phyloP scores from a whole-genome alignment of 2,113 vertebrate species.

The Coryphaenoides rupestris region DNA sequence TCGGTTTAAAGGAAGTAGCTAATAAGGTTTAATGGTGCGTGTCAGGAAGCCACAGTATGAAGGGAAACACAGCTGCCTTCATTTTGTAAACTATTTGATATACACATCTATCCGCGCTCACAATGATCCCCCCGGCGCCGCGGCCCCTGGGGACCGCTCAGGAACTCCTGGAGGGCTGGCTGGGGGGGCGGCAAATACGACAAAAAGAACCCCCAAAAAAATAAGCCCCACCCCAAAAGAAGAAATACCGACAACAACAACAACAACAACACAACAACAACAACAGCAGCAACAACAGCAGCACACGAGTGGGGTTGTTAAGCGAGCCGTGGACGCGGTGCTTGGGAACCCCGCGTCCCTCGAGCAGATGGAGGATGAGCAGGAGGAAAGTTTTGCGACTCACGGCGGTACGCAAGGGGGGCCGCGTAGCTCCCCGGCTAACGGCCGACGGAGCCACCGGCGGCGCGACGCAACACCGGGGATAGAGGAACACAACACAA shows the following conservation, averaged over 20 bases:
- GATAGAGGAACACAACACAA: too few species aligned
- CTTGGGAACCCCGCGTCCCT: too few species aligned
- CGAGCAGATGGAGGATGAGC: too few species aligned
- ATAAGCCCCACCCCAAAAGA: background rate
- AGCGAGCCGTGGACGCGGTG: too few species aligned
- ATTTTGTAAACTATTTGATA: conserved; percentile 99
- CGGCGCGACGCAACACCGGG: too few species aligned
- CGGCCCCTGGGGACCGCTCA: conserved; percentile 92
- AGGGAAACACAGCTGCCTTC: conserved; percentile 99
- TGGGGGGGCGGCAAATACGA: background rate
- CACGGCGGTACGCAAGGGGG: too few species aligned
- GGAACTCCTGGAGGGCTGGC: conserved; percentile 74
- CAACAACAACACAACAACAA: background rate
- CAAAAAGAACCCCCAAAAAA: too few species aligned
- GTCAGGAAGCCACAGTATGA: conserved; percentile 99
- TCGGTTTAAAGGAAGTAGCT: conserved; percentile 98
- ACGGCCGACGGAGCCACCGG: too few species aligned
- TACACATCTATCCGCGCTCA: conserved; percentile 93
- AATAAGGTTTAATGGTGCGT: conserved; percentile 99
- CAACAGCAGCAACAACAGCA: too few species aligned
- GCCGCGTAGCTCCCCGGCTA: too few species aligned
- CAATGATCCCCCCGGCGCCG: conserved; percentile 91
- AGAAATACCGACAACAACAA: background rate
- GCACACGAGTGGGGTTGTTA: too few species aligned
- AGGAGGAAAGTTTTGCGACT: too few species aligned